Conservation (phyloP, 2,888 invertebrate species). For the Amphipyra berbera region DNA sequence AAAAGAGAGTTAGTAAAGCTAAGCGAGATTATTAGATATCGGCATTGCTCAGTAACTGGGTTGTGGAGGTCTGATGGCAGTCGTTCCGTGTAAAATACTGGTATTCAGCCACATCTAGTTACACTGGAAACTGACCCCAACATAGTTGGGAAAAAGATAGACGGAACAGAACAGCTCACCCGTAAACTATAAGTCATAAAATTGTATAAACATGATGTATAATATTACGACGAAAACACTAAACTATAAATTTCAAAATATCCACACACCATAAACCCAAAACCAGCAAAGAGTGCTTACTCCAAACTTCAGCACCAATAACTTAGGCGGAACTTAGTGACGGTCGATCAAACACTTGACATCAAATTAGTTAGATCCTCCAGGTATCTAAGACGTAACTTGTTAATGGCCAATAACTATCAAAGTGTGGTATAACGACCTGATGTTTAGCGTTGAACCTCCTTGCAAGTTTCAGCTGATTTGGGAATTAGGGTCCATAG, state of each 20-base stretch:
- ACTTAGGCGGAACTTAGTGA: conserved; percentile 40
- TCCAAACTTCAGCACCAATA: conserved; percentile 24
- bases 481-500: conserved; percentile 17
- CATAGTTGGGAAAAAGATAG: too few relatives aligned
- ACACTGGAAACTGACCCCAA: too few relatives aligned
- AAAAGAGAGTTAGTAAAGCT: too few relatives aligned
- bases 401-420: conserved; percentile 57
- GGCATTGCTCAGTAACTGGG: too few relatives aligned
- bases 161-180: too few relatives aligned
- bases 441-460: conserved; percentile 38
- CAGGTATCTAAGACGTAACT: conserved; percentile 53
- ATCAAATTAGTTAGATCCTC: conserved; percentile 49
- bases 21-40: too few relatives aligned
- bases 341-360: conserved; percentile 51
- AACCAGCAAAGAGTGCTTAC: conserved; percentile 38
- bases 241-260: conserved; percentile 15
- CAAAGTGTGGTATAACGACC: conserved; percentile 37
- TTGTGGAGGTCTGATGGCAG: too few relatives aligned
- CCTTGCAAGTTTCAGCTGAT: conserved; percentile 44
- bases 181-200: too few relatives aligned
- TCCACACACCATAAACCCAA: neutral
- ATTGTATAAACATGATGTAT: too few relatives aligned
- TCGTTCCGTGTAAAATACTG: too few relatives aligned
- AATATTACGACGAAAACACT: too few relatives aligned
- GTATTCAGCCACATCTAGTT: too few relatives aligned